Evolutionary conservation across 2,797 vertebrate genomes (phyloP).

Genomic region (Pangasius krempfi): DNA sequence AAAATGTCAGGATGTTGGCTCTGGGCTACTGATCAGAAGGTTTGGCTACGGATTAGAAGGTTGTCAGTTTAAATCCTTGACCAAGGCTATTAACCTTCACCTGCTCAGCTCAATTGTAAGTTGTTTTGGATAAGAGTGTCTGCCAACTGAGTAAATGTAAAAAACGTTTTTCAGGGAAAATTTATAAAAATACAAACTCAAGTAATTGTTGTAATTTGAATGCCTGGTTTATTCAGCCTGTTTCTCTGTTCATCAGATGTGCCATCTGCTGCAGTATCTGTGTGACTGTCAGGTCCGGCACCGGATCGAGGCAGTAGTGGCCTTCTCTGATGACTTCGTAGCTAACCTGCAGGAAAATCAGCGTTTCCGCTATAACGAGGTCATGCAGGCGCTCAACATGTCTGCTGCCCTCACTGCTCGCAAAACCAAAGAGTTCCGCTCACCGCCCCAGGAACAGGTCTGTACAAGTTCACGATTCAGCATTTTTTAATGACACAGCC

Average conservation of each 20-base stretch:
- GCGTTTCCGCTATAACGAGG: slow-evolving; percentile 93
- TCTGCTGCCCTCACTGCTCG: slow-evolving; percentile 92
- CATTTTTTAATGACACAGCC: slow-evolving; percentile 3
- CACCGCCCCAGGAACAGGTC: slow-evolving; percentile 96
- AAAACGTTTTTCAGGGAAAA: too few relatives aligned
- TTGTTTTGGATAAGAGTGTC: background rate
- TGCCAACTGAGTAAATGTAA: background rate
- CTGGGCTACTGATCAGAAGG: background rate
- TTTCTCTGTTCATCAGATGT: slow-evolving; percentile 80
- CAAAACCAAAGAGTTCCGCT: slow-evolving; percentile 95
- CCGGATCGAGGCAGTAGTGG: slow-evolving; percentile 93
- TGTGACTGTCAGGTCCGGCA: slow-evolving; percentile 95
- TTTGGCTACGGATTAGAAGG: background rate
- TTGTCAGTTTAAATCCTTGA: background rate
- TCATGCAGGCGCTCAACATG: slow-evolving; percentile 98
- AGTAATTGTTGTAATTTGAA: background rate
- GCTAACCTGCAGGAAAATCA: slow-evolving; percentile 95
- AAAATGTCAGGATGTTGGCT: background rate
- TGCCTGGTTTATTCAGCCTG: background rate
- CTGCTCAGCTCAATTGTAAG: background rate
- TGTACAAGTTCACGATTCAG: background rate
- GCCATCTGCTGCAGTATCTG: slow-evolving; percentile 91
- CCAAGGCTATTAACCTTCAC: background rate
- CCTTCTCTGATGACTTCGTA: slow-evolving; percentile 95
- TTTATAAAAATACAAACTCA: too few relatives aligned